phyloP scores from a whole-genome alignment of 2,113 vertebrate species.

The Desmodus rotundus region DNA sequence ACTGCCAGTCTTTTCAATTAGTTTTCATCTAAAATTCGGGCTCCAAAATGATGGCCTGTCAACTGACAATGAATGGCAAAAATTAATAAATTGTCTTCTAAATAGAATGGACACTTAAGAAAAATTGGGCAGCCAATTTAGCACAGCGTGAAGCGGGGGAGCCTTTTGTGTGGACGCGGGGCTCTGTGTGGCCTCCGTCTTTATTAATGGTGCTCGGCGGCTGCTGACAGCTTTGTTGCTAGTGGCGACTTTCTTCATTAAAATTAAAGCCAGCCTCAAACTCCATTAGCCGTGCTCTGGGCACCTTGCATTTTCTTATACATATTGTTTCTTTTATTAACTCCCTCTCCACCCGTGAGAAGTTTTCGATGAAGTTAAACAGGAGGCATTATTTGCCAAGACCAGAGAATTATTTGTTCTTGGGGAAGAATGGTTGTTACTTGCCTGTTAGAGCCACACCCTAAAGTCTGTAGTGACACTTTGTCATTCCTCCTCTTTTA shows the following conservation, averaged over 20 bases:
- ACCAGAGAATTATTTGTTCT: neutral
- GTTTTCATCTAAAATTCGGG: slow-evolving; percentile 86
- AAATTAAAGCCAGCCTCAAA: slow-evolving; percentile 92
- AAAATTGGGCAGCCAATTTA: slow-evolving; percentile 90
- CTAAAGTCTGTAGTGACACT: neutral
- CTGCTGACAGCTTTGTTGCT: slow-evolving; percentile 92
- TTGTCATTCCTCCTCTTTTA: neutral
- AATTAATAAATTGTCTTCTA: slow-evolving; percentile 91
- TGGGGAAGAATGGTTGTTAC: fast-evolving
- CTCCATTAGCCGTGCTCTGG: slow-evolving; percentile 87
- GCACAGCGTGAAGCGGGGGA: slow-evolving; percentile 85
- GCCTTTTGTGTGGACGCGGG: slow-evolving; percentile 84
- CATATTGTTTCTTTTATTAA: slow-evolving; percentile 70
- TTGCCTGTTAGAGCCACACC: fast-evolving
- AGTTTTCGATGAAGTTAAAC: slow-evolving; percentile 57
- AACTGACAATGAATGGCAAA: slow-evolving; percentile 88
- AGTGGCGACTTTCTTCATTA: slow-evolving; percentile 91
- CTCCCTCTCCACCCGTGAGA: slow-evolving; percentile 42
- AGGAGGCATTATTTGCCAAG: neutral
- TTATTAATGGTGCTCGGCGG: slow-evolving; percentile 90
- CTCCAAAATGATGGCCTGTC: slow-evolving; percentile 93
- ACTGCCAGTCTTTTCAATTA: slow-evolving; percentile 93
- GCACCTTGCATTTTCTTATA: slow-evolving; percentile 78
- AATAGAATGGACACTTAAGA: slow-evolving; percentile 90
- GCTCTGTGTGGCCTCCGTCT: slow-evolving; percentile 86